Percentiles rank a stretch among this genome's conserved stretches.
Conservation (phyloP, 2,797 vertebrate genomes). For the Clarias pachynema region DNA sequence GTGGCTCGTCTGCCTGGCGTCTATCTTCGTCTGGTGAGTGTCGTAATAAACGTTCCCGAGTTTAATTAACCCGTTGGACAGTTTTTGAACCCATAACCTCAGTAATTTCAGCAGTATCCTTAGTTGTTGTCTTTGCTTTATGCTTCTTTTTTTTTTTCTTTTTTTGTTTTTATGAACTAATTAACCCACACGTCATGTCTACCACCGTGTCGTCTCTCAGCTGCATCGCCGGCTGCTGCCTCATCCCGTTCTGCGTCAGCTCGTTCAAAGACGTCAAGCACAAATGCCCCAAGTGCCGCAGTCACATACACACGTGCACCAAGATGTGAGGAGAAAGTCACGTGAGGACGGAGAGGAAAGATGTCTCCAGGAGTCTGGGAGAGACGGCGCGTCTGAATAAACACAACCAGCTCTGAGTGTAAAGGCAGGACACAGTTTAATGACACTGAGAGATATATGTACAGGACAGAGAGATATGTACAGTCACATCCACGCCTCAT, state of each 20-base stretch:
- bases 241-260: constrained; percentile 71
- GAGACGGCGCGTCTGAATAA: neutral
- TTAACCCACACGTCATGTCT: neutral
- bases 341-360: neutral
- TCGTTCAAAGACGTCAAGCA: constrained; percentile 65
- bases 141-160: too few species aligned
- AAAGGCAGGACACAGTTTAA: constrained; percentile 72
- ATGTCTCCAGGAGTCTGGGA: neutral
- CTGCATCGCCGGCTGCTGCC: constrained; percentile 72
- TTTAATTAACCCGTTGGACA: too few species aligned
- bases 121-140: too few species aligned
- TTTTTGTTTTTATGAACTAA: neutral
- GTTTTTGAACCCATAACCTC: too few species aligned
- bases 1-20: constrained; percentile 66
- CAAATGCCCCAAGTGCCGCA: constrained; percentile 72
- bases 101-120: too few species aligned
- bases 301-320: constrained; percentile 56
- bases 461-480: constrained; percentile 74
- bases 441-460: constrained; percentile 81
- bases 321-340: constrained; percentile 60
- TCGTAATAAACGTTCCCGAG: too few species aligned
- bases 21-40: constrained; percentile 64
- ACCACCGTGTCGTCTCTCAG: constrained; percentile 54
- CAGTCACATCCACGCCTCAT: constrained; percentile 61
- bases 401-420: neutral